Evolutionary conservation across 2,113 vertebrate genomes (phyloP).

Genomic region (Rhombomys opimus): DNA sequence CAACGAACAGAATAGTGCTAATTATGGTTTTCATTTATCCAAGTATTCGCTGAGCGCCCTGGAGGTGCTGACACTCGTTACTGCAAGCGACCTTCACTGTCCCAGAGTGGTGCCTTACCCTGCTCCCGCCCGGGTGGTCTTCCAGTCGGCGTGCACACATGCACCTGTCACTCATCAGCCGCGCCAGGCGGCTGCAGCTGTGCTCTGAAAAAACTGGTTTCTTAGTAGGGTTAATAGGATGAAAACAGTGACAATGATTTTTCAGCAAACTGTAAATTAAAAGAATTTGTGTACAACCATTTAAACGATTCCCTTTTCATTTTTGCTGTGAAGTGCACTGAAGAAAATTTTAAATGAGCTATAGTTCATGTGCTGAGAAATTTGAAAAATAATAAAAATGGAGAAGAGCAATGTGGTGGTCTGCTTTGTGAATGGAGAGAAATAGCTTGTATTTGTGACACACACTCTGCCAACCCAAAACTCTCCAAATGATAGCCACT

Average conservation of each 20-base stretch:
- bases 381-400: slow-evolving; percentile 87
- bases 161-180: slow-evolving; percentile 80
- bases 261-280: slow-evolving; percentile 83
- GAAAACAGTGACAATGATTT: slow-evolving; percentile 80
- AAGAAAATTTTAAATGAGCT: slow-evolving; percentile 88
- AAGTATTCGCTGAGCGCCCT: slow-evolving; percentile 74
- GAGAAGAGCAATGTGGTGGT: slow-evolving; percentile 83
- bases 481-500: neutral
- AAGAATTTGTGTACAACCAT: slow-evolving; percentile 84
- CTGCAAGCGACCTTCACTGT: slow-evolving; percentile 90
- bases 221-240: slow-evolving; percentile 73
- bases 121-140: slow-evolving; percentile 89
- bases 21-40: slow-evolving; percentile 84
- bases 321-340: slow-evolving; percentile 95
- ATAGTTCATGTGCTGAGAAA: slow-evolving; percentile 88
- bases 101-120: slow-evolving; percentile 94
- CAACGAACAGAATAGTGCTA: slow-evolving; percentile 87
- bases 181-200: slow-evolving; percentile 72
- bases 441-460: neutral
- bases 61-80: slow-evolving; percentile 81
- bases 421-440: slow-evolving; percentile 76
- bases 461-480: neutral
- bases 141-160: slow-evolving; percentile 87
- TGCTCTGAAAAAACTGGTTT: slow-evolving; percentile 81
- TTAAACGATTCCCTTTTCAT: slow-evolving; percentile 86